Evolutionary conservation across 2,888 invertebrate genomes (phyloP), one percentile per base, ranked within the genome.

Genomic region (Caenorhabditis sp.): DNA sequence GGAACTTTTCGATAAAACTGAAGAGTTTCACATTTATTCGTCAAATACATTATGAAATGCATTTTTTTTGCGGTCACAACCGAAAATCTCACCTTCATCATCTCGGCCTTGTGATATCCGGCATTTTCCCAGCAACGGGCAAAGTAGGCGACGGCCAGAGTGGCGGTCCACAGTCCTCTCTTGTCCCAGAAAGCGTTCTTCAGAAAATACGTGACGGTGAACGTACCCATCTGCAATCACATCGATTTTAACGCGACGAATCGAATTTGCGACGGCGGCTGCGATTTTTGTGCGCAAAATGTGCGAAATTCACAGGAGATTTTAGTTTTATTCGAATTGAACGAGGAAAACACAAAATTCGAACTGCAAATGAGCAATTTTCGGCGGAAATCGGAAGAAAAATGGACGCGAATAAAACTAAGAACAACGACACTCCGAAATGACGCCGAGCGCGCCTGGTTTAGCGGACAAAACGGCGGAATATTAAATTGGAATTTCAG

Each of bases 31-130:
- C n/a, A n/a, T n/a, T n/a, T n/a, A 41, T 41, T 41, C 17, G 17
- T 41, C 41, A 41, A 41, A 13, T 30, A 30, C 9, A 7, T 30
- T 30, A 7, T 30, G 30, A 30, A 9, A 30, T n/a, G n/a, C n/a
- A n/a, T n/a, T n/a, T n/a, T n/a, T n/a, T n/a, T n/a, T n/a, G n/a
- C n/a, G n/a, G n/a, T n/a, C n/a, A n/a, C n/a, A n/a, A n/a, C n/a
- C n/a, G n/a, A n/a, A n/a, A n/a, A n/a, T n/a, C 20, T 20, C 11
- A 81, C 86, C 74, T 86, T 86, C 86, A 86, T 86, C 85, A 86
- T 82, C 48, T 75, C 68, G 35, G 82, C 78, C 46, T 84, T 86
- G 30, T 73, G 55, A 41, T 79, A 73, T 24, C 82, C 84, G 53
- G 80, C 78, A 32, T 73, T 56, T 24, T 85, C 83, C 80, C 81